Conservation (phyloP, 2,888 invertebrate species). For the Linnaemya tessellans region DNA sequence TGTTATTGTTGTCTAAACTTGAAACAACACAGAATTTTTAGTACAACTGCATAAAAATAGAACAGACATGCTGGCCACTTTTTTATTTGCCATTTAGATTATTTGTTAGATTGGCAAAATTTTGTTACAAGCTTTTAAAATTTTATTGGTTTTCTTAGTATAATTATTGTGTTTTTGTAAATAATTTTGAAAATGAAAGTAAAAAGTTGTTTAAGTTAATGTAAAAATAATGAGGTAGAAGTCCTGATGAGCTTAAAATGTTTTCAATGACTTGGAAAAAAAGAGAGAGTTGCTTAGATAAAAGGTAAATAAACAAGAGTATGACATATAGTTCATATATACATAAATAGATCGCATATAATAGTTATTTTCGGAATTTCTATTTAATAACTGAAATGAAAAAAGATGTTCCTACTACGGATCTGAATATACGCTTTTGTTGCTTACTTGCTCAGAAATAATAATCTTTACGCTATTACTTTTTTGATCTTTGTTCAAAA, state of each 20-base stretch:
- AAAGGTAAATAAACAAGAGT: too few species aligned
- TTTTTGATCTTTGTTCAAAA: too few species aligned
- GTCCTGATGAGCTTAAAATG: not conserved
- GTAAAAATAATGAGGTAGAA: not conserved
- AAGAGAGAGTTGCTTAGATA: too few species aligned
- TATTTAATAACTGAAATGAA: too few species aligned
- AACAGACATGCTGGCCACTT: constrained; percentile 52
- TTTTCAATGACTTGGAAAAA: not conserved
- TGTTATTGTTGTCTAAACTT: constrained; percentile 37
- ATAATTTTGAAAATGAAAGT: constrained; percentile 13
- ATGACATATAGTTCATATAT: not conserved
- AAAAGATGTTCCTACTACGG: too few species aligned
- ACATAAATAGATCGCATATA: too few species aligned
- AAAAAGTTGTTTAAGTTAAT: not conserved
- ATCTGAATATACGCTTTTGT: too few species aligned
- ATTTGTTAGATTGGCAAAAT: constrained; percentile 45
- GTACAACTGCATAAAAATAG: constrained; percentile 53
- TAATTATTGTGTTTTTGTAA: not conserved
- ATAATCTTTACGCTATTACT: too few species aligned
- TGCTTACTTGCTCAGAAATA: too few species aligned
- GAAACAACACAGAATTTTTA: constrained; percentile 33
- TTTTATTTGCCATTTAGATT: constrained; percentile 1
- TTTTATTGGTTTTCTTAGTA: constrained; percentile 14
- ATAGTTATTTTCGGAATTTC: too few species aligned
- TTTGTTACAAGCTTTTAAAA: constrained; percentile 32